Evolutionary conservation across 2,113 vertebrate species (phyloP).

Genomic region (Hippocampus comes): DNA sequence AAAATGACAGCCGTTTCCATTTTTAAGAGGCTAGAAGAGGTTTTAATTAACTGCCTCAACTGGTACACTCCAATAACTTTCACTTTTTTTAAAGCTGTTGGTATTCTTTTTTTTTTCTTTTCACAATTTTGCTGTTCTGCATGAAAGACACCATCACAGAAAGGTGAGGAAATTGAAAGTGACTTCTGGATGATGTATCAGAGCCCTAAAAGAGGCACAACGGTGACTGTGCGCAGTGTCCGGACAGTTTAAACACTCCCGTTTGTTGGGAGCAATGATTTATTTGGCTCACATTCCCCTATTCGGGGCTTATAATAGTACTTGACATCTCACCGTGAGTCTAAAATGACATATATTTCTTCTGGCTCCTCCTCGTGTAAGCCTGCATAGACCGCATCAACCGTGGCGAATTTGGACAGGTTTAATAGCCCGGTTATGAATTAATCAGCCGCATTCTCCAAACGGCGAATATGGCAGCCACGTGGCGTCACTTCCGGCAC

Average conservation of each 20-base stretch:
- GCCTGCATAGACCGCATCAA: too few species aligned
- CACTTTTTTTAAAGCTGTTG: neutral
- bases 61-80: neutral
- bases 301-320: too few species aligned
- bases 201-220: neutral
- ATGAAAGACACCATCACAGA: neutral
- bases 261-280: neutral
- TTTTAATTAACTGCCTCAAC: neutral
- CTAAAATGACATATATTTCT: too few species aligned
- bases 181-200: neutral
- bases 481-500: too few species aligned
- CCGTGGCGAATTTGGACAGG: too few species aligned
- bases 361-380: too few species aligned
- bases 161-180: neutral
- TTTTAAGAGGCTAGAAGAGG: neutral
- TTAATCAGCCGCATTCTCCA: too few species aligned
- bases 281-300: neutral
- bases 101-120: neutral
- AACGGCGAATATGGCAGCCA: too few species aligned
- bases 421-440: too few species aligned
- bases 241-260: neutral
- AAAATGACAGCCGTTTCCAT: neutral
- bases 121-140: neutral
- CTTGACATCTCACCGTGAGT: neutral
- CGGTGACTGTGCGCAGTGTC: neutral